These are phyloP conservation scores for Garra rufa DNA, from an alignment of 2,113 vertebrate species.

Conservation along the genomic window DNA sequence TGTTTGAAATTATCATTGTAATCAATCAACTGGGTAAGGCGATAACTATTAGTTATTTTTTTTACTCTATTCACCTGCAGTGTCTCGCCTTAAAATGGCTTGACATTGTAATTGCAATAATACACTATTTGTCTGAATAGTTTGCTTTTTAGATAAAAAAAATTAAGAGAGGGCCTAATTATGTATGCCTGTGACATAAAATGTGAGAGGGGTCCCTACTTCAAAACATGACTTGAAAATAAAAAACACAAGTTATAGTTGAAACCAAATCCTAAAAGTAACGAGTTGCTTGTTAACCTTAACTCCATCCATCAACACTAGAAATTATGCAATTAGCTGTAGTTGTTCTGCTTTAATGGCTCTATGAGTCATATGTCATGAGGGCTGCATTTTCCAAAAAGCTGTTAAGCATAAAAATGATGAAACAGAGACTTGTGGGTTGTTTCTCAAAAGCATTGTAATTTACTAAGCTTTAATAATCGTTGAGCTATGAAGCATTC, in stretches of 20 bases:
- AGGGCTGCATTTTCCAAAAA: background rate
- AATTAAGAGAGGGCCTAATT: background rate
- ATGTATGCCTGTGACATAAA: background rate
- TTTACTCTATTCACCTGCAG: too few relatives aligned
- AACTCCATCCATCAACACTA: background rate
- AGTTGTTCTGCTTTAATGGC: background rate
- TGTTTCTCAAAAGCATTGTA: too few relatives aligned
- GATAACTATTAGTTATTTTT: too few relatives aligned
- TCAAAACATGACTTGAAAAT: background rate
- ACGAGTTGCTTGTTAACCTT: background rate
- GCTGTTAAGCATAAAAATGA: background rate
- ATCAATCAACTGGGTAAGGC: too few relatives aligned
- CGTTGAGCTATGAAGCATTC: too few relatives aligned
- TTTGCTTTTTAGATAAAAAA: background rate
- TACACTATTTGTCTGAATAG: background rate
- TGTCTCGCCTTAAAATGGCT: too few relatives aligned
- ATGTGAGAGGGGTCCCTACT: too few relatives aligned
- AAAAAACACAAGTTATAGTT: too few relatives aligned
- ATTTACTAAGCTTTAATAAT: too few relatives aligned
- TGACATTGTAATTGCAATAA: background rate
- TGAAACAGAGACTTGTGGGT: background rate
- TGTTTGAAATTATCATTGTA: too few relatives aligned
- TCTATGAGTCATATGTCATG: background rate
- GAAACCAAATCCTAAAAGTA: background rate
- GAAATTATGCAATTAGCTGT: background rate